Evolutionary conservation across 2,888 invertebrate genomes (phyloP).

Genomic region (Caenorhabditis sulstoni): DNA sequence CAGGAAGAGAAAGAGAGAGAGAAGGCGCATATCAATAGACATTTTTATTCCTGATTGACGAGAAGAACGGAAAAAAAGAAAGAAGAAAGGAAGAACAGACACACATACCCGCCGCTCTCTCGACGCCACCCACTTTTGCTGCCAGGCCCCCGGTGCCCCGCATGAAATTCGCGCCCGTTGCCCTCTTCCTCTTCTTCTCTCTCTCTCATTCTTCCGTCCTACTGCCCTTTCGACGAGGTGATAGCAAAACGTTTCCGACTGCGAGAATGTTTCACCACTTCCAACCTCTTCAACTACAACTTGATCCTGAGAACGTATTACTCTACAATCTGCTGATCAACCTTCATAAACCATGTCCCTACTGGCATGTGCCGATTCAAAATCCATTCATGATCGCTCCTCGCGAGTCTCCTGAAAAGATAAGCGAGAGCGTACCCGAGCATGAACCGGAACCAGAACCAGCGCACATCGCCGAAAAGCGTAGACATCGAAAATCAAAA

Average conservation of each 20-base stretch:
- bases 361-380: conserved; percentile 2
- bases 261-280: conserved; percentile 23
- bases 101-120: conserved; percentile 14
- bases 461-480: conserved; percentile 11
- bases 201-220: conserved; percentile 35
- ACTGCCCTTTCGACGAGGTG: conserved; percentile 43
- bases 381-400: not conserved
- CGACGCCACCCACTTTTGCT: conserved; percentile 54
- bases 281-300: not conserved
- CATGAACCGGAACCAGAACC: not conserved
- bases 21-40: conserved; percentile 27
- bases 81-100: conserved; percentile 23
- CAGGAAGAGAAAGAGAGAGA: not conserved
- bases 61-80: conserved; percentile 18
- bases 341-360: conserved; percentile 7
- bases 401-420: not conserved
- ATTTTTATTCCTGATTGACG: conserved; percentile 23
- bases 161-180: conserved; percentile 31
- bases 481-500: conserved; percentile 17
- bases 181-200: conserved; percentile 13
- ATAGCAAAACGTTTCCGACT: conserved; percentile 6
- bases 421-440: not conserved
- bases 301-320: conserved; percentile 23
- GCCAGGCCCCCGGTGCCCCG: conserved; percentile 31
- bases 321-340: conserved; percentile 34